Percentiles rank a stretch among this genome's conserved stretches.
These are phyloP conservation scores for Pipistrellus pipistrellus DNA, from an alignment of 2,797 vertebrate genomes.

Conservation along the genomic window DNA sequence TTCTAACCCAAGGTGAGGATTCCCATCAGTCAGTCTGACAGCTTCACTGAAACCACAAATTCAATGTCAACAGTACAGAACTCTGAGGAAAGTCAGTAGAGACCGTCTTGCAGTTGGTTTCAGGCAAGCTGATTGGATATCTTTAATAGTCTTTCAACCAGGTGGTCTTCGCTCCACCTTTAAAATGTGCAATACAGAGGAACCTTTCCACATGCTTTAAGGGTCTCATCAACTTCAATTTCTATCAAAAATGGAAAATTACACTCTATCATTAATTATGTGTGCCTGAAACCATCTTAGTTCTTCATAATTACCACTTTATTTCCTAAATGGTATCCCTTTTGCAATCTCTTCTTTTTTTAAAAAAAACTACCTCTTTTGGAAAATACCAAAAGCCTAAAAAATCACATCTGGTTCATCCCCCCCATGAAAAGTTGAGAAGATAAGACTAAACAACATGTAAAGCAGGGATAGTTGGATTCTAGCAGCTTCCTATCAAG, in stretches of 20 bases:
- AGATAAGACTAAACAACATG: neutral
- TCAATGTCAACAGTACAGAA: neutral
- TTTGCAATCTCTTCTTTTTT: neutral
- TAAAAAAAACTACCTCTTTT: neutral
- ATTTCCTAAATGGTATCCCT: slow-evolving; percentile 10
- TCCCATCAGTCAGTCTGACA: neutral
- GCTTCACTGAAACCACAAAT: neutral
- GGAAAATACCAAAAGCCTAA: neutral
- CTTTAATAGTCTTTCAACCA: neutral
- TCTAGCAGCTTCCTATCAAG: neutral
- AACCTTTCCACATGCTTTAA: neutral
- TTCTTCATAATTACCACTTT: neutral
- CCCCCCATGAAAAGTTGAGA: neutral
- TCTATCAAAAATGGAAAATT: slow-evolving; percentile 7
- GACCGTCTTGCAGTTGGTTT: neutral
- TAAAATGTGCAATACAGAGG: neutral
- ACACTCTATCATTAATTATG: neutral
- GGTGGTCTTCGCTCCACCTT: neutral
- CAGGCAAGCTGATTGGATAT: neutral
- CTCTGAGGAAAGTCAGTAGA: neutral
- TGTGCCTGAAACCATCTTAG: neutral
- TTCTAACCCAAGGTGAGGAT: neutral
- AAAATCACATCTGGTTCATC: slow-evolving; percentile 10
- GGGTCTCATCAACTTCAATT: neutral
- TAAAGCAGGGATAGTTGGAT: neutral